Evolutionary conservation across 2,888 invertebrate species (phyloP).

Genomic region (Harpalus rubripes): DNA sequence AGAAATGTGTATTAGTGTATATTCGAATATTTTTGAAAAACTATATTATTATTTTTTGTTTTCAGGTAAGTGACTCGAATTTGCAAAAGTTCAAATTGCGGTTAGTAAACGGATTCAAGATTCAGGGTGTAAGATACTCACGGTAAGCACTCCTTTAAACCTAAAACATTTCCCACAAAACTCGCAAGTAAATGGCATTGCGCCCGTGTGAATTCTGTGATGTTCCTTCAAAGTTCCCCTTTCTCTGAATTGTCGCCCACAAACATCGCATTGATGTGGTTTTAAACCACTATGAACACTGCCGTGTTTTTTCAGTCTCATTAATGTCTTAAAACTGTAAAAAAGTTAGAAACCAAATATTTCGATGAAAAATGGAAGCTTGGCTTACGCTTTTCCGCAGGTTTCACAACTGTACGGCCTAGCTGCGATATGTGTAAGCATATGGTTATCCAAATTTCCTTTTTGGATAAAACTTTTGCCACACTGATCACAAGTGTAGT

Average conservation of each 20-base stretch:
- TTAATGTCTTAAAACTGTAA: constrained; percentile 79
- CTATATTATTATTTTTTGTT: constrained; percentile 13
- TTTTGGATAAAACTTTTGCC: constrained; percentile 82
- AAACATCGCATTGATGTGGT: constrained; percentile 82
- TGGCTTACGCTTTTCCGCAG: constrained; percentile 78
- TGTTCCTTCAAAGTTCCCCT: constrained; percentile 87
- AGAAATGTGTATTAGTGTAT: too few relatives aligned
- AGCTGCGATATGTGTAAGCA: constrained; percentile 79
- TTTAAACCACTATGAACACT: constrained; percentile 81
- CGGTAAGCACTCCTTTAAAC: constrained; percentile 87
- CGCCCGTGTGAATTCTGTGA: constrained; percentile 87
- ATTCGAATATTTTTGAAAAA: not conserved
- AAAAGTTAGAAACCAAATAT: constrained; percentile 15
- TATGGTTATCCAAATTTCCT: constrained; percentile 80
- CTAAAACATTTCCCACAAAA: constrained; percentile 88
- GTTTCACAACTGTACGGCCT: constrained; percentile 78
- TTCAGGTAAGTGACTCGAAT: not conserved
- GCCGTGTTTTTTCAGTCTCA: constrained; percentile 80
- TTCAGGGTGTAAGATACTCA: constrained; percentile 71
- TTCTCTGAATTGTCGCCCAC: constrained; percentile 82
- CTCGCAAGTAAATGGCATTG: constrained; percentile 88
- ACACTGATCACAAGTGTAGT: constrained; percentile 81
- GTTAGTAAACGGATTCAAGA: not conserved
- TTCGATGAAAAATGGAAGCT: constrained; percentile 66
- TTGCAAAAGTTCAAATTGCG: not conserved